A percentile compares a stretch with the other conserved stretches of the same genome.
Evolutionary conservation across 2,797 vertebrate species (phyloP).

Genomic region (Psittacula derbiana): DNA sequence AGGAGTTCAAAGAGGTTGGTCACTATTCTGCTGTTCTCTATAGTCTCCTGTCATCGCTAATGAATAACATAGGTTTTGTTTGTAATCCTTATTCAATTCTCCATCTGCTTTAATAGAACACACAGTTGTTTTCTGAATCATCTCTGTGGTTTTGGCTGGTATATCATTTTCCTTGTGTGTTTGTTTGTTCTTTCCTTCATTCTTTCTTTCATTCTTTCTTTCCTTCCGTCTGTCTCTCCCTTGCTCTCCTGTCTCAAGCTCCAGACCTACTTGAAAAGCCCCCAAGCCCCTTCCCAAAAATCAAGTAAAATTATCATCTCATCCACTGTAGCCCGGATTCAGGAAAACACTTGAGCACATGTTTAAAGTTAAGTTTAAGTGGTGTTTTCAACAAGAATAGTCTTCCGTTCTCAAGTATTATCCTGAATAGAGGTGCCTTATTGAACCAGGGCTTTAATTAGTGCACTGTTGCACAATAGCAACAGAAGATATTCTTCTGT

Average conservation of each 20-base stretch:
- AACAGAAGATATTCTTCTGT: background rate
- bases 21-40: background rate
- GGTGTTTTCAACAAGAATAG: slow-evolving; percentile 2
- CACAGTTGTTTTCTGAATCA: slow-evolving; percentile 65
- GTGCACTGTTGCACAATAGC: background rate
- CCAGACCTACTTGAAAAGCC: background rate
- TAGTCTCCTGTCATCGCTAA: background rate
- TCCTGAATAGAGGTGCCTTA: background rate
- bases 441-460: background rate
- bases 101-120: slow-evolving; percentile 55
- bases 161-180: slow-evolving; percentile 37
- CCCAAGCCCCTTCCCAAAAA: background rate
- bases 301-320: background rate
- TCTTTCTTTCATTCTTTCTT: background rate
- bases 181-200: slow-evolving; percentile 27
- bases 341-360: background rate
- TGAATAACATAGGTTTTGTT: slow-evolving; percentile 51
- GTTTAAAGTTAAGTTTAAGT: background rate
- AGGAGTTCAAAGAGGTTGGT: slow-evolving; percentile 90
- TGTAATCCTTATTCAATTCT: slow-evolving; percentile 42
- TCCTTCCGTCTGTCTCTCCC: background rate
- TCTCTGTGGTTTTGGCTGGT: slow-evolving; percentile 58
- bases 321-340: background rate
- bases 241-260: background rate
- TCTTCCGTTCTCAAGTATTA: background rate